Evolutionary conservation across 2,888 invertebrate genomes (phyloP), one percentile per base, ranked within the genome.

Genomic region (Antheraea yamamai): DNA sequence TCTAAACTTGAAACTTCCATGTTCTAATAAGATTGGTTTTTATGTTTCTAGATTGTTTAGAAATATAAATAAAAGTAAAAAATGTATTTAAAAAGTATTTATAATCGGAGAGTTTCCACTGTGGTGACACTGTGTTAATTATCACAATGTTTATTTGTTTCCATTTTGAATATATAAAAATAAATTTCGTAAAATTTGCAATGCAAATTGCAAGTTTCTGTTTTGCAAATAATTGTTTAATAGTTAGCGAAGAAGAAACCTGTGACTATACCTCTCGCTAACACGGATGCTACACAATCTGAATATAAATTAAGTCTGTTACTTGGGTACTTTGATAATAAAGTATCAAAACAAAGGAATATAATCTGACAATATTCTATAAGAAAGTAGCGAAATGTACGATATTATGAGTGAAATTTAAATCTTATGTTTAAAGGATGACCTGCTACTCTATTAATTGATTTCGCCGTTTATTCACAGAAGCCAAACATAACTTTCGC

Each of bases 401-500:
- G n/a, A 70, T 39, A 70, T 6, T 39, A n/a, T 1, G 39, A 39
- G 70, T 39, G 70, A 70, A 70, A 70, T 70, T 39, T 39, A 70
- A 70, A 70, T 70, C 20, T 39, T 70, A 20, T 70, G 39, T 74
- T 78, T 74, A 76, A 76, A 73, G 23, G 47, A 73, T 72, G 64
- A 71, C 80, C 77, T 74, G 64, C 71, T 18, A 61, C 61, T 72
- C 78, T 77, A 77, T 79, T 76, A 79, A 74, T 77, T 73, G 72
- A 76, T 78, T 81, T 80, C 81, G 74, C 83, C 79, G 80, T 39
- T 70, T 39, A 78, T 79, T 87, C 87, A 73, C 90, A 95, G 95
- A 88, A 77, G 91, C 93, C 58, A 88, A 90, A 74, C 93, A 95
- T 84, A 95, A 95, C 87, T 95, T 97, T 85, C 96, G 96, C 78